Conservation (phyloP, 2,888 invertebrate genomes). For the Peribatodes rhomboidaria region DNA sequence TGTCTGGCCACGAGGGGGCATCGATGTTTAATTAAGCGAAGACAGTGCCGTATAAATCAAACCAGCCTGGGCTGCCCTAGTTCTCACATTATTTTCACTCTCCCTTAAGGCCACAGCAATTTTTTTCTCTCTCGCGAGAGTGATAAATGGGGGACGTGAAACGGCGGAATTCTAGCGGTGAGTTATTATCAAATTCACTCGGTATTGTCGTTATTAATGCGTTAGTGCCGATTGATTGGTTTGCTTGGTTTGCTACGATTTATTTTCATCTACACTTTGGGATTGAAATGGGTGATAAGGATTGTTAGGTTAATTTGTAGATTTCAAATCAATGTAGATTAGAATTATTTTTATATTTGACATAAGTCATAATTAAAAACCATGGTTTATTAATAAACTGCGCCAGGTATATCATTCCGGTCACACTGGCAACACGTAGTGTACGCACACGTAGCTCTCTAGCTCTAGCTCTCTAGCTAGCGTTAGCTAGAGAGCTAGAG, state of each 20-base stretch:
- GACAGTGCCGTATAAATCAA: slow-evolving; percentile 67
- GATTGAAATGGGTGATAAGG: neutral
- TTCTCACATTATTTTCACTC: slow-evolving; percentile 67
- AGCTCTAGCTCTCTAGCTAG: too few species aligned
- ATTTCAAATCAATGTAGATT: neutral
- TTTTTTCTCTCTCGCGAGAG: slow-evolving; percentile 70
- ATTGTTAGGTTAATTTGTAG: neutral
- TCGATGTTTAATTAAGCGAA: slow-evolving; percentile 64
- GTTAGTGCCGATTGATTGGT: slow-evolving; percentile 41
- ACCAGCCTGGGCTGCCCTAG: slow-evolving; percentile 58
- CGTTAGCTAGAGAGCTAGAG: too few species aligned
- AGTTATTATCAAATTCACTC: slow-evolving; percentile 56
- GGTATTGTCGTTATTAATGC: slow-evolving; percentile 47
- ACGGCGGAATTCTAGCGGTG: slow-evolving; percentile 65
- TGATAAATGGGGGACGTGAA: slow-evolving; percentile 74
- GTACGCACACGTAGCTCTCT: too few species aligned
- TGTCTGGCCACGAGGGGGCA: slow-evolving; percentile 17
- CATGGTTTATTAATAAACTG: too few species aligned
- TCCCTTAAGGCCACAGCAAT: slow-evolving; percentile 66
- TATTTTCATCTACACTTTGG: neutral
- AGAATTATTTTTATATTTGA: too few species aligned
- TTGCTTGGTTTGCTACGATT: slow-evolving; percentile 29
- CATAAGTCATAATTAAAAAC: too few species aligned
- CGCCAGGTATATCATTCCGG: too few species aligned
- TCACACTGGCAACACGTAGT: too few species aligned